Evolutionary conservation across 2,113 vertebrate species (phyloP).

Genomic region (Typhlomys cinereus): DNA sequence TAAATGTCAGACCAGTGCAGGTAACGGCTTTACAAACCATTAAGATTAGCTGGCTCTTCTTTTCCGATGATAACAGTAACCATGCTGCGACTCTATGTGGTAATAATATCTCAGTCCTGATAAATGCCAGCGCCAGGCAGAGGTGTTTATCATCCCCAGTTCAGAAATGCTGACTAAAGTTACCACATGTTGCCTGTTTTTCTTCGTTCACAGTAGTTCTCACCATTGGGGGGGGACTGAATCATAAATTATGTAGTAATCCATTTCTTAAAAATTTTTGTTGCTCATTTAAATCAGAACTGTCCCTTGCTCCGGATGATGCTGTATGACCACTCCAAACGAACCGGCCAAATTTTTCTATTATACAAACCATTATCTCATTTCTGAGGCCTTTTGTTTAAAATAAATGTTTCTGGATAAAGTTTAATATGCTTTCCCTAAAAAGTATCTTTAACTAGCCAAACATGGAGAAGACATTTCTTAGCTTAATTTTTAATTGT

Average conservation of each 20-base stretch:
- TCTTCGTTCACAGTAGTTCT: conserved; percentile 80
- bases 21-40: conserved; percentile 99
- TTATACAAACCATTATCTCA: not conserved
- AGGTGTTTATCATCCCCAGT: conserved; percentile 90
- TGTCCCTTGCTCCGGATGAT: not conserved
- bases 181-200: conserved; percentile 90
- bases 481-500: conserved; percentile 22
- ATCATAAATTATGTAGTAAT: conserved; percentile 65
- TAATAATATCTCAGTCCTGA: conserved; percentile 92
- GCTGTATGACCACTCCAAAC: not conserved
- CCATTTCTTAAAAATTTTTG: conserved; percentile 49
- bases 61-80: conserved; percentile 89
- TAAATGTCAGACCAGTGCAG: conserved; percentile 97
- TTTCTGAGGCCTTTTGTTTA: conserved; percentile 42
- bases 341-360: not conserved
- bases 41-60: conserved; percentile 92
- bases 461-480: not conserved
- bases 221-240: conserved; percentile 75
- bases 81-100: conserved; percentile 90
- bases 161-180: conserved; percentile 93
- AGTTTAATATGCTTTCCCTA: conserved; percentile 12
- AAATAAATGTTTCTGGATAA: conserved; percentile 18
- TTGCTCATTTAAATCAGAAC: conserved; percentile 23
- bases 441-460: conserved; percentile 2
- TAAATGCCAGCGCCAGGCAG: conserved; percentile 89